Percentiles rank a stretch among this genome's conserved stretches.
phyloP scores from a whole-genome alignment of 2,113 vertebrate genomes.

The Chaetops frenatus region DNA sequence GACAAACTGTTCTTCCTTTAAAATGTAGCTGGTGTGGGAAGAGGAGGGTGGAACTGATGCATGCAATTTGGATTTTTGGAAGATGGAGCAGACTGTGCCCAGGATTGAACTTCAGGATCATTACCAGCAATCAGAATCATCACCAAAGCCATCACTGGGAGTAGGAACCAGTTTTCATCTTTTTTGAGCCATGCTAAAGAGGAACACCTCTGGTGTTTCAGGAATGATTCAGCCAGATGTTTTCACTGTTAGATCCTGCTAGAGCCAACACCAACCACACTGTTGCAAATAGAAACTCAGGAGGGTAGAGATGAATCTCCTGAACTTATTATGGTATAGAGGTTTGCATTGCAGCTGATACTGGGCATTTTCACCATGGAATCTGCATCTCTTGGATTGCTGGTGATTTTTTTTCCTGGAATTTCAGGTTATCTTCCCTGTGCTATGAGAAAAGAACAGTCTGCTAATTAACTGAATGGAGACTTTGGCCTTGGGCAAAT shows the following conservation, averaged over 20 bases:
- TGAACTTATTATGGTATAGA: accelerated
- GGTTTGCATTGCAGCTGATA: neutral
- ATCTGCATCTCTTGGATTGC: neutral
- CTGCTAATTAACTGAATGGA: neutral
- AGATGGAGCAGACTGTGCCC: neutral
- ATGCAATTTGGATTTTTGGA: neutral
- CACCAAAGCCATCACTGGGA: neutral
- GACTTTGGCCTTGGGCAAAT: neutral
- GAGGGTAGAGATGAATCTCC: neutral
- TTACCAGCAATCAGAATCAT: neutral
- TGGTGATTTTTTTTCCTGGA: neutral
- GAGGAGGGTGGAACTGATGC: neutral
- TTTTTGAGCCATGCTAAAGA: neutral
- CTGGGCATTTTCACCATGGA: neutral
- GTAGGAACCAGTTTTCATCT: neutral
- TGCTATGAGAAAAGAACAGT: neutral
- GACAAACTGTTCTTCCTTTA: neutral
- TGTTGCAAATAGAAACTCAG: neutral
- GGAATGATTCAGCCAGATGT: neutral
- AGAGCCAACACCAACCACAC: accelerated
- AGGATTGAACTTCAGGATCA: neutral
- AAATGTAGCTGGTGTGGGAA: neutral
- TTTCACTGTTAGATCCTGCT: neutral
- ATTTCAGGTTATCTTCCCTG: neutral
- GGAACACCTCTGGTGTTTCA: neutral